These are phyloP conservation scores for Lithodes maja DNA, from an alignment of 2,888 invertebrate genomes.

Conservation along the genomic window DNA sequence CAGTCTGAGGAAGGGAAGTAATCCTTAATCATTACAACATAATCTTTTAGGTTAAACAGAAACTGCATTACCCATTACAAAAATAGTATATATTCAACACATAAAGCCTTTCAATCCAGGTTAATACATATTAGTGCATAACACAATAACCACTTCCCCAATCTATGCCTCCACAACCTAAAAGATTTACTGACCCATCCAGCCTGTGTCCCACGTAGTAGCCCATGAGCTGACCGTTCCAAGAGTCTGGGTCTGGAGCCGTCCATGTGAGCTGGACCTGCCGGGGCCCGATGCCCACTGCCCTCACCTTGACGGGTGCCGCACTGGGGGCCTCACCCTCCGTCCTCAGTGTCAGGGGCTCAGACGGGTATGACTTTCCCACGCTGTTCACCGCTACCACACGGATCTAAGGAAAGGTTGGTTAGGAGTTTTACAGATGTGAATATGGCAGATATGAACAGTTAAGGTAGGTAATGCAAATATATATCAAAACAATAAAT, in stretches of 20 bases:
- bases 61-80: no score
- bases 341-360: constrained; percentile 65
- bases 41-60: no score
- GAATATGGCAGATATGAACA: no score
- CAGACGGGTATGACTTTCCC: constrained; percentile 64
- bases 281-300: constrained; percentile 57
- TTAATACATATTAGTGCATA: no score
- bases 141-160: background rate
- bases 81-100: no score
- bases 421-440: background rate
- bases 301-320: constrained; percentile 62
- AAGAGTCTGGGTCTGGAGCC: constrained; percentile 73
- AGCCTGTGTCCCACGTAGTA: constrained; percentile 75
- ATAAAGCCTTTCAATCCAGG: no score
- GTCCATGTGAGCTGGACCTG: constrained; percentile 65
- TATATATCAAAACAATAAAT: no score
- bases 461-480: no score
- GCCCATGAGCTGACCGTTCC: constrained; percentile 75
- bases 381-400: constrained; percentile 69
- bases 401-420: constrained; percentile 51
- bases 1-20: background rate
- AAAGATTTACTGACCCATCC: constrained; percentile 31
- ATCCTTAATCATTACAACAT: no score
- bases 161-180: background rate
- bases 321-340: constrained; percentile 69